Conservation (phyloP, 2,888 invertebrate genomes). For the Bombyx huttoni region DNA sequence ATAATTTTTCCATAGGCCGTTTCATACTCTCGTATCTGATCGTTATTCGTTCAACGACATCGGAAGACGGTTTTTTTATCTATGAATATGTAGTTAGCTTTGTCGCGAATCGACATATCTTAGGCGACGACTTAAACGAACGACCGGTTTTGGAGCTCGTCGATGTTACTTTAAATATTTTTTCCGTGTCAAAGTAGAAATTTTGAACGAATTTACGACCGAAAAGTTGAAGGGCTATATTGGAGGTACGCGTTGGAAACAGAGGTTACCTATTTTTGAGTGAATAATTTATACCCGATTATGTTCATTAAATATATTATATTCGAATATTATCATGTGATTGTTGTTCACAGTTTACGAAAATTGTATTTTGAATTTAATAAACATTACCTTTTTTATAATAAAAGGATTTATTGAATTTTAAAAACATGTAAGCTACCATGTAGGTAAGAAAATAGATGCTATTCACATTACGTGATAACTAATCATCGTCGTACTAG, state of each 20-base stretch:
- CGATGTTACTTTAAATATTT: constrained; percentile 5
- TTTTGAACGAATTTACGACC: constrained; percentile 12
- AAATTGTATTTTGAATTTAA: too few relatives aligned
- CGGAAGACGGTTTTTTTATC: constrained; percentile 21
- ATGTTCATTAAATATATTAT: constrained; percentile 8
- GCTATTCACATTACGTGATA: too few relatives aligned
- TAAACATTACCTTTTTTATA: too few relatives aligned
- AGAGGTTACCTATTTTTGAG: constrained; percentile 11
- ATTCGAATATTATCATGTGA: constrained; percentile 5
- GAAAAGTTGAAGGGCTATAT: constrained; percentile 12
- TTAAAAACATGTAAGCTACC: too few relatives aligned
- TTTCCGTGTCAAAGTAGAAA: constrained; percentile 10
- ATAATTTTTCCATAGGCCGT: constrained; percentile 11
- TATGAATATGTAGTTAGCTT: constrained; percentile 10
- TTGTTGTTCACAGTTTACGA: too few relatives aligned
- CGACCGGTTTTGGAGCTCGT: constrained; percentile 11
- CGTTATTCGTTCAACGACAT: constrained; percentile 41
- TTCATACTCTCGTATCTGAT: constrained; percentile 23
- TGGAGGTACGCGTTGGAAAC: constrained; percentile 8
- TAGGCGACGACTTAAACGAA: constrained; percentile 11
- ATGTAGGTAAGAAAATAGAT: too few relatives aligned
- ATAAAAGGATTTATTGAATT: too few relatives aligned
- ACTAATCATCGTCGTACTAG: too few relatives aligned
- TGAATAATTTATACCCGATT: constrained; percentile 7
- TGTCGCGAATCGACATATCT: constrained; percentile 26